Base-by-base conservation (phyloP, 2,113 vertebrate species). In the Aptenodytes forsteri region DNA sequence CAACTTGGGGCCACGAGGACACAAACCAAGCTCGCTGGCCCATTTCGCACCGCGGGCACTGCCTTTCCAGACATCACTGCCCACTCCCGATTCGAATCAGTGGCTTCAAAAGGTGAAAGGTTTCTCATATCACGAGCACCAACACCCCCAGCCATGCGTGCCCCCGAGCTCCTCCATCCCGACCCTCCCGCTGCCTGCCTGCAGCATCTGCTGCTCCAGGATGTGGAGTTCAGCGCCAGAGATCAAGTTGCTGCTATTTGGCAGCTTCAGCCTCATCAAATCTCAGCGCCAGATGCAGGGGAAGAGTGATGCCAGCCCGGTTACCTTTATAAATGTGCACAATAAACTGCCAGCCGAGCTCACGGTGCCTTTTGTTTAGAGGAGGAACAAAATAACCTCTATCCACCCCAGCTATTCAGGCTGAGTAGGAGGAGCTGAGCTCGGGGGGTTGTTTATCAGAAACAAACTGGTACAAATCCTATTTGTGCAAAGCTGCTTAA, bases 401-500 rank as follows among this genome's bases (percentile, higher is more conserved):
- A 8, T 30, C 47, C 75, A 8, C 19, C 13, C 4, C 3, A 92
- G 62, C 72, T 40, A 1, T 16, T 49, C 0, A 2, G 44, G 73
- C 46, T 36, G 73, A 40, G 78, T 25, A 42, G 78, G 71, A 84
- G 94, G 55, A 79, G 83, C 91, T 69, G 80, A 89, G n/a, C 50
- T 26, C 42, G 0, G 7, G 56, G 56, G n/a, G 22, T 55, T 95
- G 87, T 89, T 95, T 67, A n/a, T 71, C 69, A n/a, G 81, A 75
- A 94, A 61, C 65, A 88, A 88, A 47, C 70, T 11, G 56, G 29
- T 72, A 36, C 78, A 85, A 96, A 97, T 94, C 97, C 91, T 62
- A 78, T 96, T 96, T 94, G 84, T 38, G 55, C 65, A 96, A 97
- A 97, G 93, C 96, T 22, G 91, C 93, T 94, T 87, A 91, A 92